These are phyloP conservation scores for Magallana gigas DNA, from an alignment of 1,140 invertebrate species.

Conservation along the genomic window DNA sequence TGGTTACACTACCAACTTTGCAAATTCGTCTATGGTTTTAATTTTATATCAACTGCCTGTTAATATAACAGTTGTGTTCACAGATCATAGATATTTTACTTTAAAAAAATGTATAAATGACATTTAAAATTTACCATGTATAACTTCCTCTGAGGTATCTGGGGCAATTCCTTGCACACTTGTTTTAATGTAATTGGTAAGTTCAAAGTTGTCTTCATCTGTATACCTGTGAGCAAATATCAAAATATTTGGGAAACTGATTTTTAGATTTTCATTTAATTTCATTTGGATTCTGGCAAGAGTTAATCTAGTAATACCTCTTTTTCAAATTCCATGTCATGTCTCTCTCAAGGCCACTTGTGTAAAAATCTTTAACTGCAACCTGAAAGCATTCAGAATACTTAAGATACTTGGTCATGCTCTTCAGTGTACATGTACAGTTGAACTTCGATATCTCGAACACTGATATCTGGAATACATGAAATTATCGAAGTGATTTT, in stretches of 20 bases:
- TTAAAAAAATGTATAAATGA: too few relatives aligned
- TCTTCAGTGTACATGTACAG: too few relatives aligned
- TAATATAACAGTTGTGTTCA: too few relatives aligned
- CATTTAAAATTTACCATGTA: neutral
- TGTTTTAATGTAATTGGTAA: neutral
- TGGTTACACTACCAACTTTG: too few relatives aligned
- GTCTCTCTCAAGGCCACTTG: neutral
- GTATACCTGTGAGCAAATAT: neutral
- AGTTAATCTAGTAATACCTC: neutral
- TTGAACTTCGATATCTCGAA: too few relatives aligned
- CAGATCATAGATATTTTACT: too few relatives aligned
- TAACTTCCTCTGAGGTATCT: neutral
- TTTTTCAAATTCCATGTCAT: neutral
- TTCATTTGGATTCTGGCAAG: too few relatives aligned
- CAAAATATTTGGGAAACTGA: neutral
- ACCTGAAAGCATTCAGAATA: neutral
- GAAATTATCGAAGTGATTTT: too few relatives aligned
- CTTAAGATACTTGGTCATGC: too few relatives aligned
- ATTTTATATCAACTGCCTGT: too few relatives aligned
- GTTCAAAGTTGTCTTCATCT: neutral
- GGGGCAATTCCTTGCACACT: slow-evolving; percentile 4
- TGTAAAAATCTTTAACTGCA: neutral
- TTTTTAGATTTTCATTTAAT: neutral
- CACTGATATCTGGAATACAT: too few relatives aligned
- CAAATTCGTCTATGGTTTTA: too few relatives aligned